Conservation (phyloP, 2,113 vertebrate species). For the Chionodraco myersi region DNA sequence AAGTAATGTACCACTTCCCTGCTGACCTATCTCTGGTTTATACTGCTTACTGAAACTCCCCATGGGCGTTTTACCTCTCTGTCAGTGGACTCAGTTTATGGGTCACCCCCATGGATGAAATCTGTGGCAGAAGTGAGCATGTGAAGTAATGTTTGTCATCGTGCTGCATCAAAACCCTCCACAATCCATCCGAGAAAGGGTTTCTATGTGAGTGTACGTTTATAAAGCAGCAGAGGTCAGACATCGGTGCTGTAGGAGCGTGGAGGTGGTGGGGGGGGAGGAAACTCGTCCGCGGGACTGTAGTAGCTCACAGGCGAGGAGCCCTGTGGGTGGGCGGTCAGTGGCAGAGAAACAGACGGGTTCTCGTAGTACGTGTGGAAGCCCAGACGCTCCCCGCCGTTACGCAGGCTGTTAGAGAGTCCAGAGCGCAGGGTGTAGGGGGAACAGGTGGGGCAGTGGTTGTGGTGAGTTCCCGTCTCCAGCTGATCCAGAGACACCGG, state of each 20-base stretch:
- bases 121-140: conserved; percentile 19
- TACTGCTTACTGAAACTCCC: not conserved
- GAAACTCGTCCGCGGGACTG: conserved; percentile 82
- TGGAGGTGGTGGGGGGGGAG: conserved; percentile 83
- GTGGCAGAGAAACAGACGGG: conserved; percentile 81
- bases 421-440: conserved; percentile 86
- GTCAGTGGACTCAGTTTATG: conserved; percentile 30
- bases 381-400: conserved; percentile 89
- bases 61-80: not conserved
- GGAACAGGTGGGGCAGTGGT: conserved; percentile 88
- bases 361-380: conserved; percentile 89
- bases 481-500: conserved; percentile 75
- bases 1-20: not conserved
- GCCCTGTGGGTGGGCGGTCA: conserved; percentile 79
- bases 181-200: not conserved
- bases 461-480: conserved; percentile 75
- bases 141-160: conserved; percentile 28
- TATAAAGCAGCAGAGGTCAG: conserved; percentile 73
- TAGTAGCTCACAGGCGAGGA: conserved; percentile 86
- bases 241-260: conserved; percentile 94
- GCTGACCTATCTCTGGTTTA: conserved; percentile 8
- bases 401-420: conserved; percentile 85
- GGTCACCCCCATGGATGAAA: conserved; percentile 20
- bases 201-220: not conserved
- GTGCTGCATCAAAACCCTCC: conserved; percentile 34